Conservation (phyloP, 1,140 invertebrate genomes). For the Leptinotarsa undecemlineata region DNA sequence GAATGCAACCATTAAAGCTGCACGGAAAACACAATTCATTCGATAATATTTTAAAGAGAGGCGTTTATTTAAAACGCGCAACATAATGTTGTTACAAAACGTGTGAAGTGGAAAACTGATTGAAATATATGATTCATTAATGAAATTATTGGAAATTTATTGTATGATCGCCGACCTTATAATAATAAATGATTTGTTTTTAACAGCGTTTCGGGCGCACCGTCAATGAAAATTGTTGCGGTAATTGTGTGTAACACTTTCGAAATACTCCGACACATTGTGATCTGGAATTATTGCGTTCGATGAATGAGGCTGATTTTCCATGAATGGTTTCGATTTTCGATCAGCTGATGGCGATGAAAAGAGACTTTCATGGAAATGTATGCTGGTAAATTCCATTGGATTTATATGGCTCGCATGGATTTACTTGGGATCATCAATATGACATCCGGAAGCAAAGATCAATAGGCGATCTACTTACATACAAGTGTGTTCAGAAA, state of each 20-base stretch:
- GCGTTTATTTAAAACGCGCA: constrained; percentile 8
- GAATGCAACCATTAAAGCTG: background rate
- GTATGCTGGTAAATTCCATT: no score
- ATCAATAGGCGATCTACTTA: no score
- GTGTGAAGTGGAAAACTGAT: constrained; percentile 9
- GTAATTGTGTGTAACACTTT: constrained; percentile 1
- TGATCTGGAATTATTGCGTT: background rate
- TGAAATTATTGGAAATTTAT: constrained; percentile 12
- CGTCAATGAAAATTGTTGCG: constrained; percentile 22
- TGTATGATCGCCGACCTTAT: background rate
- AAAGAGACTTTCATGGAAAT: no score
- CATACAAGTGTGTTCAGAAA: no score
- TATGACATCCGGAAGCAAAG: no score
- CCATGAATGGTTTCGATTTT: background rate
- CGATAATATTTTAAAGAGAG: background rate
- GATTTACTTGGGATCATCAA: no score
- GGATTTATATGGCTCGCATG: no score
- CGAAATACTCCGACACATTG: background rate
- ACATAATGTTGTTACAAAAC: constrained; percentile 17
- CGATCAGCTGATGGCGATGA: no score
- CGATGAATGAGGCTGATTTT: background rate
- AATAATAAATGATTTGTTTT: constrained; percentile 27
- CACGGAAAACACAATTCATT: background rate
- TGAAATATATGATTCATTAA: constrained; percentile 16
- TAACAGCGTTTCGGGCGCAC: background rate